Evolutionary conservation across 2,113 vertebrate species (phyloP).

Genomic region (Malurus elegans): DNA sequence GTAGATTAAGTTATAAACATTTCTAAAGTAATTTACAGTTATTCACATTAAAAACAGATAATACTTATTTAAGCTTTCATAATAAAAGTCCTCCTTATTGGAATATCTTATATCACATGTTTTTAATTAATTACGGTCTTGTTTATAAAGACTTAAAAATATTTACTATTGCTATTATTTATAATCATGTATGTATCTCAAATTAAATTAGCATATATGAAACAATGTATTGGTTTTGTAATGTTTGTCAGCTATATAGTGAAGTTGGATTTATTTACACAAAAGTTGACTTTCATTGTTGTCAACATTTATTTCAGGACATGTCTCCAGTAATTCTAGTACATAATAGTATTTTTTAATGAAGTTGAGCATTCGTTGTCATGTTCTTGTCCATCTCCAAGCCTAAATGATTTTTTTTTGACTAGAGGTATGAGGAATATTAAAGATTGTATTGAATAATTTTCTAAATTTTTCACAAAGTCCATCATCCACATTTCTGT

Average conservation of each 20-base stretch:
- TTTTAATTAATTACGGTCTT: neutral
- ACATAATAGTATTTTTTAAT: neutral
- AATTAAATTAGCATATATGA: neutral
- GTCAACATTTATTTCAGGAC: neutral
- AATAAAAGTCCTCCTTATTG: neutral
- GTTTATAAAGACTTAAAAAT: neutral
- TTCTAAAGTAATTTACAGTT: neutral
- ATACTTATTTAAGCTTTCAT: neutral
- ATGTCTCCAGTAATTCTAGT: neutral
- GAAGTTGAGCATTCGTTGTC: neutral
- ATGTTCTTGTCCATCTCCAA: neutral
- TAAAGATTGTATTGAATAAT: neutral
- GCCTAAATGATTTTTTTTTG: neutral
- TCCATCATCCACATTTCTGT: neutral
- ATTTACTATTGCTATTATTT: neutral
- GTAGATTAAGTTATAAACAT: neutral
- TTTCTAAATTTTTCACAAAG: neutral
- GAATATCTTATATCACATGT: neutral
- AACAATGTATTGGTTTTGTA: accelerated
- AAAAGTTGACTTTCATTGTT: neutral
- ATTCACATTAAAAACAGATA: neutral
- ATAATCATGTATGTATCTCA: accelerated
- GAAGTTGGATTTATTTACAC: neutral
- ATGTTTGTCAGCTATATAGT: neutral
- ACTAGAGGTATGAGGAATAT: neutral